phyloP scores from a whole-genome alignment of 2,113 vertebrate genomes.

The Lophotis ruficrista region DNA sequence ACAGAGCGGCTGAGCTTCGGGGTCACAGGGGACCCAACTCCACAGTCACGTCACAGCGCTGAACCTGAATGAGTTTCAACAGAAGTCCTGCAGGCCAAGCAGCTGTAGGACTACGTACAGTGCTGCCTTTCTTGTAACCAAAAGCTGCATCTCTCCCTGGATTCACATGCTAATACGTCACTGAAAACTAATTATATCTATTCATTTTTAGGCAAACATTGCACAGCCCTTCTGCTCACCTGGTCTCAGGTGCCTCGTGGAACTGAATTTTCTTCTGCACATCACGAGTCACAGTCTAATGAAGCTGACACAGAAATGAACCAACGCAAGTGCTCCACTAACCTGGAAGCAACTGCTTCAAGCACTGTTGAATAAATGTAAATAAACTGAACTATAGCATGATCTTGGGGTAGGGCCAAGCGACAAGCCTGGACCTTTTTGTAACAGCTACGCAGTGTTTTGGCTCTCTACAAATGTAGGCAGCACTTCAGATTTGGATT shows the following conservation, averaged over 20 bases:
- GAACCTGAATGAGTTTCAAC: neutral
- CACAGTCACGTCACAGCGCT: neutral
- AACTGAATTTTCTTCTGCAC: neutral
- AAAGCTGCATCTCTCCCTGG: neutral
- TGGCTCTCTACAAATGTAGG: neutral
- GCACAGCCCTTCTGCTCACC: neutral
- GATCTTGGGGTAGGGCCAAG: neutral
- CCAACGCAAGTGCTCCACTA: neutral
- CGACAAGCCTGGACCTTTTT: neutral
- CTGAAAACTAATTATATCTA: neutral
- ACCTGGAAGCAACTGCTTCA: neutral
- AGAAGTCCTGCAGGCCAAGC: conserved; percentile 2
- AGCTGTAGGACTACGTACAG: neutral
- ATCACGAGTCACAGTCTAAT: neutral
- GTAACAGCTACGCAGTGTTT: neutral
- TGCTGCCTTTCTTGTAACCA: conserved; percentile 7
- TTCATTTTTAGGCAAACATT: neutral
- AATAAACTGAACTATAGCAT: neutral
- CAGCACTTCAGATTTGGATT: neutral
- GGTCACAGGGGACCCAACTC: neutral
- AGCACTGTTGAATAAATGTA: conserved; percentile 1
- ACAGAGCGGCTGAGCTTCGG: neutral
- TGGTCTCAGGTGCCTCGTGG: neutral
- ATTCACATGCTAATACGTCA: neutral
- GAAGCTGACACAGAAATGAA: neutral